These are phyloP conservation scores for Semibalanus balanoides DNA, from an alignment of 1,140 invertebrate species.

Conservation along the genomic window DNA sequence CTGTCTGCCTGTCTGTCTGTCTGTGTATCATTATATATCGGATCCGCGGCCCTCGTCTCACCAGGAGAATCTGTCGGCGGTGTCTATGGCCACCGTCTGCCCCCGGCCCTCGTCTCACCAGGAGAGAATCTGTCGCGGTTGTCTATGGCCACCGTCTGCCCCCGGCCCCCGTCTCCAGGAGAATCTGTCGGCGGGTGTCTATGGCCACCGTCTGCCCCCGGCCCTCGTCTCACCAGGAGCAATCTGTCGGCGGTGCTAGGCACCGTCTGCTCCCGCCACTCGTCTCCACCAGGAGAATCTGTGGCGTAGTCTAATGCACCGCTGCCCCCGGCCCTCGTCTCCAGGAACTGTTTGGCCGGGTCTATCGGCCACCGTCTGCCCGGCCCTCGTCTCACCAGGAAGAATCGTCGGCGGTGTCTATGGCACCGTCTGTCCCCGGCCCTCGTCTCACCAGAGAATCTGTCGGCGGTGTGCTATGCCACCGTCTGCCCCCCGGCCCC, in stretches of 20 bases:
- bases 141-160: constrained; percentile 56
- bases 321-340: constrained; percentile 21
- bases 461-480: no score
- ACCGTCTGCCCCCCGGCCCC: no score
- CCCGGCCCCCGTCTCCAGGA: constrained; percentile 35
- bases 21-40: no score
- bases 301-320: no score
- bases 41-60: constrained; percentile 26
- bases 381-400: no score
- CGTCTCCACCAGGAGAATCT: constrained; percentile 55
- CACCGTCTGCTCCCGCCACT: not conserved
- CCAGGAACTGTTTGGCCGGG: no score
- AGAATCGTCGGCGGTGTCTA: not conserved
- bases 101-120: constrained; percentile 34
- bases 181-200: constrained; percentile 52
- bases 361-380: no score
- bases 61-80: constrained; percentile 61
- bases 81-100: constrained; percentile 59
- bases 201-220: constrained; percentile 56
- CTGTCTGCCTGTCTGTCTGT: no score
- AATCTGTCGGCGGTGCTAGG: constrained; percentile 31
- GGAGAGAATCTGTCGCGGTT: constrained; percentile 62
- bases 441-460: no score
- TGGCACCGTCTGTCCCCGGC: no score
- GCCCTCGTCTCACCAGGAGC: constrained; percentile 35